Conservation (phyloP, 64 coral and sea anemone species). For the Orbicella faveolata region DNA sequence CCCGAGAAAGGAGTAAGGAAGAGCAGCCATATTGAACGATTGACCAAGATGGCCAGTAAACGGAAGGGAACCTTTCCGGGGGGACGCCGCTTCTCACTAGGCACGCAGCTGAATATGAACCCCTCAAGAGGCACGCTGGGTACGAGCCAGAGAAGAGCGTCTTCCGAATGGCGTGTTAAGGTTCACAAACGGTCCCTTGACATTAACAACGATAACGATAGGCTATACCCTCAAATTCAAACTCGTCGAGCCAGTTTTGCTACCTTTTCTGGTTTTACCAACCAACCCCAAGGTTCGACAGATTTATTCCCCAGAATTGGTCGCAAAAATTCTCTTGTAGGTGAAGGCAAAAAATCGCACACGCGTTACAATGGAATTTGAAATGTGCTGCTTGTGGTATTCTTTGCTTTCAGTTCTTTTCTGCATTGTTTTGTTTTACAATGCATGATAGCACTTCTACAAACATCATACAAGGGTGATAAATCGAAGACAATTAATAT, state of each 20-base stretch:
- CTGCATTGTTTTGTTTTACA: too few relatives aligned
- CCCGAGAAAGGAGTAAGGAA: background rate
- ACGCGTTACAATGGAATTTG: background rate
- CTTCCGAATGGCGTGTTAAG: background rate
- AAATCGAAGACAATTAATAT: too few relatives aligned
- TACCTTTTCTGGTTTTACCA: background rate
- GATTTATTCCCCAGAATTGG: background rate
- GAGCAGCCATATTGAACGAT: background rate
- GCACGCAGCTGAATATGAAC: background rate
- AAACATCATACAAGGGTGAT: too few relatives aligned
- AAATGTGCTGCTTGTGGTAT: too few relatives aligned
- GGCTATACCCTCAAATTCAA: background rate
- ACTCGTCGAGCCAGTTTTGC: background rate
- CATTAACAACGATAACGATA: background rate
- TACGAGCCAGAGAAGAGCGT: background rate
- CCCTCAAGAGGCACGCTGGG: background rate
- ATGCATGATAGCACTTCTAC: too few relatives aligned
- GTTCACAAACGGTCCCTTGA: background rate
- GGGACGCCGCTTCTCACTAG: background rate
- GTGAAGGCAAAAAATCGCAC: background rate
- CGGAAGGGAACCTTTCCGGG: background rate
- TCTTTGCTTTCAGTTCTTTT: too few relatives aligned
- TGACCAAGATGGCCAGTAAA: background rate
- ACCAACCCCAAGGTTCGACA: background rate
- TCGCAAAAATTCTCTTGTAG: background rate